Evolutionary conservation across 2,797 vertebrate genomes (phyloP).

Genomic region (Gouania willdenowi): DNA sequence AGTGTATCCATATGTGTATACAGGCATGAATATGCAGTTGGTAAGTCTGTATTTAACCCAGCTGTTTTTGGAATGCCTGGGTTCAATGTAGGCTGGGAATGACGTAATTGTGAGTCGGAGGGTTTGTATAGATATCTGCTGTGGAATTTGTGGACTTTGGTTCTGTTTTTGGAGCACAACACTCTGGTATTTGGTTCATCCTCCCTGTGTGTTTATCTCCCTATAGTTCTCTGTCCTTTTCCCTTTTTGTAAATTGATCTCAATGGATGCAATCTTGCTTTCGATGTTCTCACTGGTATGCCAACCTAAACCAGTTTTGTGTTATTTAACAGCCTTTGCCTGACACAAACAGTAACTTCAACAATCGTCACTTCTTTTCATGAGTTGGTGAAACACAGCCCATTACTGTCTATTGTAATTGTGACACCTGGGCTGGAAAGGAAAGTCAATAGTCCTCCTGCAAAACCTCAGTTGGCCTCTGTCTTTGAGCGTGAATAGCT

Average conservation of each 20-base stretch:
- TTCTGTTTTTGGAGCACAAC: conserved; percentile 73
- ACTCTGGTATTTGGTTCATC: conserved; percentile 53
- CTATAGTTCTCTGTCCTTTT: conserved; percentile 15
- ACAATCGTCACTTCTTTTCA: conserved; percentile 12
- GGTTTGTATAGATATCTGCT: conserved; percentile 58
- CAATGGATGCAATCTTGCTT: not conserved
- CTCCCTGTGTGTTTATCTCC: conserved; percentile 37
- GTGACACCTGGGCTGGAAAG: conserved; percentile 49
- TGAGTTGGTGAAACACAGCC: conserved; percentile 2
- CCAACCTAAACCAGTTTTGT: conserved; percentile 11
- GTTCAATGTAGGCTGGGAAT: conserved; percentile 53
- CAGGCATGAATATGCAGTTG: conserved; percentile 33
- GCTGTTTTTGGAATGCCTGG: conserved; percentile 66
- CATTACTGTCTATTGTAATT: conserved; percentile 16
- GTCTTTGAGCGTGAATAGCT: conserved; percentile 27
- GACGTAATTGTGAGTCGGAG: conserved; percentile 50
- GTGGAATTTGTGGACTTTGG: conserved; percentile 64
- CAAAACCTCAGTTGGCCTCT: conserved; percentile 36
- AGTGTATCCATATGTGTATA: not conserved
- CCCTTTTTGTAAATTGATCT: not conserved
- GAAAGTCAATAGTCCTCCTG: conserved; percentile 28
- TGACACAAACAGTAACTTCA: conserved; percentile 3
- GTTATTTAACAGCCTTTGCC: not conserved
- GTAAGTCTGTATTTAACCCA: conserved; percentile 66
- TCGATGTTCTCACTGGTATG: conserved; percentile 22